These are phyloP conservation scores for Mythimna loreyi DNA, from an alignment of 2,888 invertebrate species.

Conservation along the genomic window DNA sequence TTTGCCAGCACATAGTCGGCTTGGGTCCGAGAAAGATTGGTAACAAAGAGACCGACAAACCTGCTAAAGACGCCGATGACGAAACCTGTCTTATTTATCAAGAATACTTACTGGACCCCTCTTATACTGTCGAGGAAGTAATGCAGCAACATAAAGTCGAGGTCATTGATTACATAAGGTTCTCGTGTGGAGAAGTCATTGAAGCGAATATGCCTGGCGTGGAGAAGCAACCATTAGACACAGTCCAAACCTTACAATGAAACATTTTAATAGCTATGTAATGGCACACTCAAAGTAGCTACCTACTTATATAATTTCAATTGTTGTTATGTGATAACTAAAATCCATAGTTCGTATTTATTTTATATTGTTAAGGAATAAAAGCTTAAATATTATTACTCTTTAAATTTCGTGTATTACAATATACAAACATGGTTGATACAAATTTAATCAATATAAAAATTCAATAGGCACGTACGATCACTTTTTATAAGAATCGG, in stretches of 20 bases:
- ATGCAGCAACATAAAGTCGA: constrained; percentile 92
- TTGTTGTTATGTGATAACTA: constrained; percentile 46
- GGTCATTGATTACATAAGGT: constrained; percentile 95
- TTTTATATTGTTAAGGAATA: constrained; percentile 66
- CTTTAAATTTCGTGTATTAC: constrained; percentile 61
- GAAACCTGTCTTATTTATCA: constrained; percentile 96
- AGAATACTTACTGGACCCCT: constrained; percentile 96
- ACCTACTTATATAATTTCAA: constrained; percentile 36
- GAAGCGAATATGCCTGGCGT: constrained; percentile 84
- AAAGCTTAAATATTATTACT: constrained; percentile 58
- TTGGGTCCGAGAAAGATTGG: constrained; percentile 96
- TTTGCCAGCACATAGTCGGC: constrained; percentile 98
- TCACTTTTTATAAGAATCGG: constrained; percentile 74
- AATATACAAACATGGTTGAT: constrained; percentile 44
- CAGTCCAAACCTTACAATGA: constrained; percentile 92
- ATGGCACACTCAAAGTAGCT: constrained; percentile 36
- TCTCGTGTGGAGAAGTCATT: constrained; percentile 95
- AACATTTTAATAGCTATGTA: constrained; percentile 36
- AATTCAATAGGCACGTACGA: constrained; percentile 51
- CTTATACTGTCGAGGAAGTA: constrained; percentile 93
- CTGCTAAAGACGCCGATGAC: constrained; percentile 92
- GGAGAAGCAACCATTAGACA: constrained; percentile 89
- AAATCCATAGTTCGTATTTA: constrained; percentile 63
- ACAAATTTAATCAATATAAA: constrained; percentile 53
- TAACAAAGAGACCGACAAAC: constrained; percentile 91